Percentiles rank a stretch among this genome's conserved stretches.
phyloP scores from a whole-genome alignment of 1,140 invertebrate species.

The Onthophagus taurus region DNA sequence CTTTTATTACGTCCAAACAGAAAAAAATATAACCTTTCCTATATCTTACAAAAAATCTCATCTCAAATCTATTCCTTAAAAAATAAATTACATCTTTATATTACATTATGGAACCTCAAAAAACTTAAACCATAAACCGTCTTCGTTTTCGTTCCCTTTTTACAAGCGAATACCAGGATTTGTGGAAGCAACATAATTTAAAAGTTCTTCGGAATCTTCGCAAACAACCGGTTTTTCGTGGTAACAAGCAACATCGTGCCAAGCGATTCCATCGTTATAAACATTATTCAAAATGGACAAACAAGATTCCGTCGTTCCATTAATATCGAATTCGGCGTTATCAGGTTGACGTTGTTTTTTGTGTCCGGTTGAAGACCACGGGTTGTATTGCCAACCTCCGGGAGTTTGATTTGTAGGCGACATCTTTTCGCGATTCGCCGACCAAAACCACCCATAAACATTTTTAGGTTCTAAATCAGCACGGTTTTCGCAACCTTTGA shows the following conservation, averaged over 20 bases:
- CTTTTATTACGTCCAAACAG: too few relatives aligned
- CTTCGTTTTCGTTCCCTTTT: too few relatives aligned
- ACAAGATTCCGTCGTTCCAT: conserved; percentile 78
- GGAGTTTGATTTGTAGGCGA: conserved; percentile 67
- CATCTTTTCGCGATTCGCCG: conserved; percentile 79
- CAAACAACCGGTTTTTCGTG: conserved; percentile 85
- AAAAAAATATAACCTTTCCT: too few relatives aligned
- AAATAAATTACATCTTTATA: too few relatives aligned
- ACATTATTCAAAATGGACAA: conserved; percentile 81
- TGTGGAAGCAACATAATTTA: conserved; percentile 71
- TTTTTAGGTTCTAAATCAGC: conserved; percentile 77
- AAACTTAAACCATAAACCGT: too few relatives aligned
- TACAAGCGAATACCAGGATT: conserved; percentile 70
- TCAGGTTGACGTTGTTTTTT: conserved; percentile 80
- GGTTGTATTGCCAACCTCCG: conserved; percentile 64
- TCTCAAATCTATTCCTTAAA: too few relatives aligned
- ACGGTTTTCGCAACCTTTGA: conserved; percentile 82
- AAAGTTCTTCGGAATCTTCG: conserved; percentile 77
- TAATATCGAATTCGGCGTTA: conserved; percentile 87
- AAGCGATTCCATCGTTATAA: conserved; percentile 82
- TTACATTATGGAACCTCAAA: too few relatives aligned
- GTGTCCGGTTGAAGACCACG: conserved; percentile 83
- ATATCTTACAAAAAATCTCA: too few relatives aligned
- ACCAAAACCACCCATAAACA: conserved; percentile 88
- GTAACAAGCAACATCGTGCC: conserved; percentile 89